These are phyloP conservation scores for Stramonita haemastoma DNA, from an alignment of 2,888 invertebrate genomes.

Conservation along the genomic window DNA sequence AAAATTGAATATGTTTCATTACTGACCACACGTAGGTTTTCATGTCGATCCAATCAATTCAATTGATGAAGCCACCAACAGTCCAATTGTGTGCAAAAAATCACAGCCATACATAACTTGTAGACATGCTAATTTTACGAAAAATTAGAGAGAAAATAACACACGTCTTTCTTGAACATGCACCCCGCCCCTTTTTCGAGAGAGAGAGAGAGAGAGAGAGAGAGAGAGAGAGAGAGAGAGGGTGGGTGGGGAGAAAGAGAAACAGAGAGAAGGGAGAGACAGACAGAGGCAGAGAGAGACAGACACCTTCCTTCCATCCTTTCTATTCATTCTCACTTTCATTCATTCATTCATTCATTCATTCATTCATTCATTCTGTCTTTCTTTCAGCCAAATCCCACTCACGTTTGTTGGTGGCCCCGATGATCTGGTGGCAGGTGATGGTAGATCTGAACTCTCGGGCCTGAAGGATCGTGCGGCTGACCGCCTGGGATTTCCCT, in stretches of 20 bases:
- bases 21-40: too few species aligned
- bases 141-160: too few species aligned
- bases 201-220: not conserved
- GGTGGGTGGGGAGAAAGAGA: not conserved
- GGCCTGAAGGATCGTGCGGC: conserved; percentile 46
- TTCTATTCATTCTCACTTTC: too few species aligned
- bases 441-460: conserved; percentile 52
- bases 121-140: too few species aligned
- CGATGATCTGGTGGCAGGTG: conserved; percentile 56
- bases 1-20: too few species aligned
- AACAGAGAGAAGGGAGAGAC: not conserved
- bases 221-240: not conserved
- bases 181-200: too few species aligned
- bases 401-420: conserved; percentile 59
- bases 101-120: too few species aligned
- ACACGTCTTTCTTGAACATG: too few species aligned
- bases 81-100: too few species aligned
- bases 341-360: not conserved
- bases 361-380: not conserved
- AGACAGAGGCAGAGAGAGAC: not conserved
- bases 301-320: not conserved
- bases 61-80: too few species aligned
- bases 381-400: not conserved
- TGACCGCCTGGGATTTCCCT: conserved; percentile 40
- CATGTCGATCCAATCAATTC: too few species aligned